Evolutionary conservation across 2,797 vertebrate genomes (phyloP).

Genomic region (Rhinatrema bivittatum): DNA sequence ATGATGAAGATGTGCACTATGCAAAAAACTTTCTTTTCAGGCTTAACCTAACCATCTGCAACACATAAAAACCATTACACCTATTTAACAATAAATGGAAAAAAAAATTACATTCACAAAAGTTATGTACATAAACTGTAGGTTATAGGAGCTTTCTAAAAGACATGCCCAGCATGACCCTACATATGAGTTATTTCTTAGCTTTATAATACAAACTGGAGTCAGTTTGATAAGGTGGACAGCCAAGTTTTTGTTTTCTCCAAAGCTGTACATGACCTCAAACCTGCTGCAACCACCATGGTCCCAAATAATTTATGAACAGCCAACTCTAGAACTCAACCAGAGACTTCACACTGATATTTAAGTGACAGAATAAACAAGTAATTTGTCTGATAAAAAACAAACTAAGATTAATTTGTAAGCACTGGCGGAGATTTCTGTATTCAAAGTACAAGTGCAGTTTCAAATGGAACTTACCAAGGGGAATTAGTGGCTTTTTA

Average conservation of each 20-base stretch:
- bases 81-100: constrained; percentile 45
- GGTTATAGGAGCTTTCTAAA: constrained; percentile 31
- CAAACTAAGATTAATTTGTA: background rate
- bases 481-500: too few relatives aligned
- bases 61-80: too few relatives aligned
- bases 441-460: too few relatives aligned
- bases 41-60: constrained; percentile 43
- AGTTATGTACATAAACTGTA: constrained; percentile 38
- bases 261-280: constrained; percentile 22
- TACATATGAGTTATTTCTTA: constrained; percentile 34
- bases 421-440: fast-evolving
- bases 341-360: background rate
- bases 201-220: constrained; percentile 19
- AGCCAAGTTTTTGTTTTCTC: constrained; percentile 65
- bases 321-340: background rate
- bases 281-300: constrained; percentile 32
- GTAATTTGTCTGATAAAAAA: background rate
- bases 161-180: constrained; percentile 46
- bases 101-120: constrained; percentile 47
- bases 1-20: constrained; percentile 59
- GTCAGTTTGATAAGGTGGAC: constrained; percentile 67
- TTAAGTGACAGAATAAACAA: too few relatives aligned
- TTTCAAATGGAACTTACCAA: too few relatives aligned
- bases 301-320: background rate
- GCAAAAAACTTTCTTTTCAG: constrained; percentile 66